These are phyloP conservation scores for Drosophila kohkoa DNA, from an alignment of 1,140 invertebrate species.

Conservation along the genomic window DNA sequence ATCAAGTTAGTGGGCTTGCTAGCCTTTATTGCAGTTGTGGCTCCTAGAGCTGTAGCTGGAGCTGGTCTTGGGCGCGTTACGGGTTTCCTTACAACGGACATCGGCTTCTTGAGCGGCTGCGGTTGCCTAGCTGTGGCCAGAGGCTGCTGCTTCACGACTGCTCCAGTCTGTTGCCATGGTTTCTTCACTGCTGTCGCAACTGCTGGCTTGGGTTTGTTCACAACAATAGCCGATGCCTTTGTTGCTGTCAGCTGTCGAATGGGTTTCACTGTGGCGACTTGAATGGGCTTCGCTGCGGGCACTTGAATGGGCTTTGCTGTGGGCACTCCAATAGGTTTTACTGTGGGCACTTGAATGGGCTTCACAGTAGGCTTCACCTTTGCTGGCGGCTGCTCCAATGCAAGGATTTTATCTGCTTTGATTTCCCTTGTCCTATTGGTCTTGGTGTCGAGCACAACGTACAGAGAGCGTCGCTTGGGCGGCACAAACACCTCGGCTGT, in stretches of 20 bases:
- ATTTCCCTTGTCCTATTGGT: conserved; percentile 1
- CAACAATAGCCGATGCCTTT: background rate
- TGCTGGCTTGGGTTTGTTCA: background rate
- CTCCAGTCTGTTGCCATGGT: background rate
- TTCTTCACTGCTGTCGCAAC: background rate
- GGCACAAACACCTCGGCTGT: background rate
- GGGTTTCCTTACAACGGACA: background rate
- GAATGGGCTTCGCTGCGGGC: background rate
- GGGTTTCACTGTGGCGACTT: background rate
- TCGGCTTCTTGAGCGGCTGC: background rate
- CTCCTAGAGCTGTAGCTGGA: background rate
- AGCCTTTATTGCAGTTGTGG: background rate
- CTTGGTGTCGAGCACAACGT: conserved; percentile 41
- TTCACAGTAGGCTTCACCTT: background rate
- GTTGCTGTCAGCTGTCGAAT: background rate
- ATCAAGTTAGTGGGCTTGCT: conserved; percentile 28
- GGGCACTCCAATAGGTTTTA: background rate
- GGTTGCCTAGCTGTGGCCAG: background rate
- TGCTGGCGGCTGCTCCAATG: background rate
- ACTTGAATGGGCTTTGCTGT: background rate
- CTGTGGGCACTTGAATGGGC: background rate
- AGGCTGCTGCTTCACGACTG: too few relatives aligned
- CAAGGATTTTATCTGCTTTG: background rate
- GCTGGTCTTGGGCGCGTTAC: background rate
- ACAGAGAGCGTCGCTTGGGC: conserved; percentile 39